Evolutionary conservation across 1,140 invertebrate genomes (phyloP).

Genomic region (Zeugodacus cucurbitae): DNA sequence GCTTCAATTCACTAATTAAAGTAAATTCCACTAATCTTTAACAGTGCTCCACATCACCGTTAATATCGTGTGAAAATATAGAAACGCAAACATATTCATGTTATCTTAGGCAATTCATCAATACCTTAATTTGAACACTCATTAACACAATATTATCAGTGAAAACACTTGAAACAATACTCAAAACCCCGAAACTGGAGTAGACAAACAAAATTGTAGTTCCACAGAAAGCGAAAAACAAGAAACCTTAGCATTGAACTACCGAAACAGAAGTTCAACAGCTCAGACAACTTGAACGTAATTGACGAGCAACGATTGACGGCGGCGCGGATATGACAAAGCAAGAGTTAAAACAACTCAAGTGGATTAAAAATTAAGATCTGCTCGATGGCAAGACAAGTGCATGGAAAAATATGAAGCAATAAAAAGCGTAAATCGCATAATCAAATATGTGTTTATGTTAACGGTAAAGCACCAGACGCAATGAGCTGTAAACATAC

Average conservation of each 20-base stretch:
- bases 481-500: background rate
- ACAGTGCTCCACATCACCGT: no score
- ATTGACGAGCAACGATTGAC: background rate
- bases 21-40: no score
- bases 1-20: no score
- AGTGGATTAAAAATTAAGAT: constrained; percentile 21
- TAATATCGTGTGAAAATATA: no score
- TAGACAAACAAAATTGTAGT: background rate
- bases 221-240: background rate
- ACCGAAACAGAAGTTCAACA: background rate
- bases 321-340: background rate
- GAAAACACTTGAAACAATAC: background rate
- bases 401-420: background rate
- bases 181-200: background rate
- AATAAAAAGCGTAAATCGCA: background rate
- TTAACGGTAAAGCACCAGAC: background rate
- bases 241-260: background rate
- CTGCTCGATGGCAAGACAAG: background rate
- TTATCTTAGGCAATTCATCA: background rate
- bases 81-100: background rate
- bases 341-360: background rate
- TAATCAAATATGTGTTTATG: background rate
- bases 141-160: background rate
- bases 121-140: background rate
- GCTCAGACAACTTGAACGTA: background rate